Base-by-base conservation (phyloP, 2,888 invertebrate species). In the Caenorhabditis sulstoni region DNA sequence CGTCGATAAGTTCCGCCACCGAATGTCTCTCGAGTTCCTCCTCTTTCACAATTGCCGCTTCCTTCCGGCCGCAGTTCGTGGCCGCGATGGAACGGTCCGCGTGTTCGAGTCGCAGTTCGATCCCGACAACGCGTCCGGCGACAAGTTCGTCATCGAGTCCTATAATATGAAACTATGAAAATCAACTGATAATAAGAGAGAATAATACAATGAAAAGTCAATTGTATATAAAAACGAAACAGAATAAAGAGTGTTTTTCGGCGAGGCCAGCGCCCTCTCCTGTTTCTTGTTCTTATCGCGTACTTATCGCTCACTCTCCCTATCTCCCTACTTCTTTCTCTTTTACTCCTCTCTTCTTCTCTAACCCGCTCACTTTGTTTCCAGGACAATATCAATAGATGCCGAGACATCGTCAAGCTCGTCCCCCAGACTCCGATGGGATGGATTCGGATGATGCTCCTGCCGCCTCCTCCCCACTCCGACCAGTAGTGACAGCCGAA, bases 31-130 rank as follows among this genome's bases (percentile, higher is more conserved):
- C 49, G 87, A 87, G 49, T 77, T 88, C 20, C 53, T 87, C n/a
- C 70, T 85, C 53, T 88, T 88, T 58, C 88, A 88, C 73, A 88
- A 88, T 59, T 81, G 82, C 4, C 77, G 77, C n/a, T 81, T 67
- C 65, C 79, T 88, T 2, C 87, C 88, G 8, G 78, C 85, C 5
- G 88, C 88, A 9, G 86, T 66, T 45, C 67, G 75, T 35, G 50
- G 61, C 5, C 53, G 65, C n/a, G 18, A 66, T 18, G 52, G 59
- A 37, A 47, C 58, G 35, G 53, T 74, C 35, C 73, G 58, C 35
- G 73, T 73, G 0, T 64, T 64, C 44, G 73, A 73, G 20, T 73
- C 73, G 7, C 57, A 58, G 41, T 73, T 73, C 41, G 73, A 73
- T 58, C 73, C 73, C 8, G 73, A 66, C 50, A 65, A 45, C 18